A percentile compares a stretch with the other conserved stretches of the same genome.
These are phyloP conservation scores for Pimephales promelas DNA, from an alignment of 2,113 vertebrate genomes.

Conservation along the genomic window DNA sequence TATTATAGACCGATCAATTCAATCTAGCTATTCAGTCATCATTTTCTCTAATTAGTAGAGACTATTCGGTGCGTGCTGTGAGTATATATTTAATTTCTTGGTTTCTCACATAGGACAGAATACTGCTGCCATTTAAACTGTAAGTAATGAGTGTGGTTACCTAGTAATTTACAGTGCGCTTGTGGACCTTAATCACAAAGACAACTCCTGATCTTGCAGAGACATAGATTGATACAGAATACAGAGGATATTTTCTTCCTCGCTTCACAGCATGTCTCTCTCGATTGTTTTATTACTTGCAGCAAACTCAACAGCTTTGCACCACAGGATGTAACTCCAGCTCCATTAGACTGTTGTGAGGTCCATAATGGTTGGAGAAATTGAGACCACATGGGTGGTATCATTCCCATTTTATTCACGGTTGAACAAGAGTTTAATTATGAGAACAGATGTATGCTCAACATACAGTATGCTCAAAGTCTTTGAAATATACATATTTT, in stretches of 20 bases:
- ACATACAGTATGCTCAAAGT: not conserved
- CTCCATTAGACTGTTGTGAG: not conserved
- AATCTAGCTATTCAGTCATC: not conserved
- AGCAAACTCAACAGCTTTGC: not conserved
- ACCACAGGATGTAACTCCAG: not conserved
- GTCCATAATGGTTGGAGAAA: not conserved
- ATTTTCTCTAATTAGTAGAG: not conserved
- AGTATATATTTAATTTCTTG: not conserved
- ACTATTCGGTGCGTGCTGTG: not conserved
- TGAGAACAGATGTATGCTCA: not conserved
- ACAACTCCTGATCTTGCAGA: not conserved
- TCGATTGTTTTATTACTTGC: not conserved
- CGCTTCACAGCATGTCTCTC: not conserved
- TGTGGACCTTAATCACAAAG: not conserved
- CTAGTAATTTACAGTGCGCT: not conserved
- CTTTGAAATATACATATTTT: not conserved
- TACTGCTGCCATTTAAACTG: not conserved
- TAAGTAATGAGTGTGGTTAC: too few species aligned
- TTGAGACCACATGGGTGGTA: not conserved
- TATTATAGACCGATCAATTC: not conserved
- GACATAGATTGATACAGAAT: not conserved
- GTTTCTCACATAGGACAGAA: not conserved
- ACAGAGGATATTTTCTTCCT: not conserved
- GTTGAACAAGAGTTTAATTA: not conserved
- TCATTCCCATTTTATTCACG: not conserved